Conservation (phyloP, 1,140 invertebrate species). For the Elysia chlorotica region DNA sequence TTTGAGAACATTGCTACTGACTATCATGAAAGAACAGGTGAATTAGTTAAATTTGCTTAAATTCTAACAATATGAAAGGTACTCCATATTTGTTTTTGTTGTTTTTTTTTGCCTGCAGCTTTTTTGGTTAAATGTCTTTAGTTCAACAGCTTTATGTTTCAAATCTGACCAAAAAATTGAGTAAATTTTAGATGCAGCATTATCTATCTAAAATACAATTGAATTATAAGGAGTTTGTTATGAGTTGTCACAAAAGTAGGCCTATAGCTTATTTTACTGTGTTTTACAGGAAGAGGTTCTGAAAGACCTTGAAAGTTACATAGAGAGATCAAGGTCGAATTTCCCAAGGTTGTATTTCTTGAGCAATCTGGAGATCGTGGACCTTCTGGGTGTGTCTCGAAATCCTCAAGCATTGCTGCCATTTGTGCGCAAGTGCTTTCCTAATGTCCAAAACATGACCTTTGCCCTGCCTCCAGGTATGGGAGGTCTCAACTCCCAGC, state of each 20-base stretch:
- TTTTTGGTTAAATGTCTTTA: too few species aligned
- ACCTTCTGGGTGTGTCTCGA: constrained; percentile 53
- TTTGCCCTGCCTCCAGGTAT: constrained; percentile 51
- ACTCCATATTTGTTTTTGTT: neutral
- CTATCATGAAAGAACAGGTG: constrained; percentile 48
- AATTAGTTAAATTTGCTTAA: too few species aligned
- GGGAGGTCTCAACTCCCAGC: constrained; percentile 41
- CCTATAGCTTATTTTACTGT: neutral
- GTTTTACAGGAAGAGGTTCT: constrained; percentile 54
- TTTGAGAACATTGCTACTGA: constrained; percentile 42
- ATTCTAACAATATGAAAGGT: too few species aligned
- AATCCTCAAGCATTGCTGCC: constrained; percentile 56
- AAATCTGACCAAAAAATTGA: too few species aligned
- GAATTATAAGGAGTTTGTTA: neutral
- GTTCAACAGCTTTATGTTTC: too few species aligned
- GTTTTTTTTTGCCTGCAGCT: constrained; percentile 3
- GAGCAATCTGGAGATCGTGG: constrained; percentile 54
- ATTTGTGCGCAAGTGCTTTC: constrained; percentile 57
- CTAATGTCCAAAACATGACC: constrained; percentile 45
- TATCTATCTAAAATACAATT: neutral
- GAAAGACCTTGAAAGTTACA: constrained; percentile 40
- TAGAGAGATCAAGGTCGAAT: constrained; percentile 45
- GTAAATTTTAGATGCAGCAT: too few species aligned
- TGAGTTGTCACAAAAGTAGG: neutral
- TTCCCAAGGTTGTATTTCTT: constrained; percentile 61